phyloP scores from a whole-genome alignment of 1,140 invertebrate species.

The Euwallacea fornicatus region DNA sequence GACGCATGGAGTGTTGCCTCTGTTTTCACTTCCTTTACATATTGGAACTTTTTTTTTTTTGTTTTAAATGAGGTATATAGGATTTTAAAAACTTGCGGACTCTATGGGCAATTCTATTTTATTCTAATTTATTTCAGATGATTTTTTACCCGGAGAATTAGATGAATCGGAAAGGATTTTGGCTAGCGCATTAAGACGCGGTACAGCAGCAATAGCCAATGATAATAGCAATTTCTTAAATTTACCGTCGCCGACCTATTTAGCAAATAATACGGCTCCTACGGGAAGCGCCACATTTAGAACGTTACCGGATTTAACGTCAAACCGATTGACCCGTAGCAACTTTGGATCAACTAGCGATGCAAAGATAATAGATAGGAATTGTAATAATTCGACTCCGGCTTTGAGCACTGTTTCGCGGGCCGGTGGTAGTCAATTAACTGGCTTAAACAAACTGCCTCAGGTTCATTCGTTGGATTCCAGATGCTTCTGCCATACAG shows the following conservation, averaged over 20 bases:
- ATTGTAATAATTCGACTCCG: conserved; percentile 1
- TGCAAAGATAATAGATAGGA: conserved; percentile 1
- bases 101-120: too few relatives aligned
- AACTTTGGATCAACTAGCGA: conserved; percentile 13
- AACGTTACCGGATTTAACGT: conserved; percentile 7
- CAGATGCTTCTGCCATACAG: neutral
- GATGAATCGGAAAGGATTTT: conserved; percentile 5
- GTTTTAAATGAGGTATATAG: too few relatives aligned
- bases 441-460: neutral
- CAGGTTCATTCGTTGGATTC: conserved; percentile 15
- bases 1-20: too few relatives aligned
- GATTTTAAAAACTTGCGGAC: too few relatives aligned
- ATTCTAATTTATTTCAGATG: conserved; percentile 8
- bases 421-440: neutral
- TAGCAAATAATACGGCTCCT: neutral
- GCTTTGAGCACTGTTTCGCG: neutral
- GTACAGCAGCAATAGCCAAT: neutral
- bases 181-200: neutral
- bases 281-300: neutral
- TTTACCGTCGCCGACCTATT: conserved; percentile 2
- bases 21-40: too few relatives aligned
- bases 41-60: too few relatives aligned
- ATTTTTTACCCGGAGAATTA: conserved; percentile 13
- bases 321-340: neutral
- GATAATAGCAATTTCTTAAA: conserved; percentile 12